Evolutionary conservation across 1,140 invertebrate species (phyloP), one percentile per base, ranked within the genome.

Genomic region (Pemphigus obesinymphae): DNA sequence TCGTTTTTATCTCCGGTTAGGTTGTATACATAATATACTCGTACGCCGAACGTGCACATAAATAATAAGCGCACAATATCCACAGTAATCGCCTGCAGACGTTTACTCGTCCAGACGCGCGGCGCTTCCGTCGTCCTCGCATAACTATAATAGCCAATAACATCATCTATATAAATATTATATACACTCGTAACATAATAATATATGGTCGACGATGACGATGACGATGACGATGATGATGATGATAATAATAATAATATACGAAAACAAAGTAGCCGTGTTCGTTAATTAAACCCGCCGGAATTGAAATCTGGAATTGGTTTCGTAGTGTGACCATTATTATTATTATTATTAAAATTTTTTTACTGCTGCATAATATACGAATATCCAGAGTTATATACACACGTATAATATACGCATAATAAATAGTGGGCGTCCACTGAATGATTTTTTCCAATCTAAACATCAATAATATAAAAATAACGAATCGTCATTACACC

Each of bases 231-330:
- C 8, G 8, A 11, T 11, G 34, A 37, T 37, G 4, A 66, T 37
- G 15, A 37, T 37, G 15, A 40, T 43, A 43, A 68, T 40, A 15
- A 17, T 48, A 29, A 29, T 72, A 26, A 29, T 31, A 72, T 26
- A 29, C 43, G 15, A 45, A 29, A 8, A 72, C 6, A 72, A 37
- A 31, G 68, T 34, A 70, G 66, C 37, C 66, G 66, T 26, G 68
- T 73, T 50, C 8, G 70, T 73, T 48, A 73, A 73, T 73, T 73
- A 73, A 48, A 73, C 70, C 26, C 43, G 70, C 13, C 70, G 70
- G 70, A 50, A 73, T 50, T 34, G 45, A 73, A 73, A 50, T 73
- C 70, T 50, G 29, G 70, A 73, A 73, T 73, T 73, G 70, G 70
- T n/a, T 73, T 73, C 45, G 70, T 72, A 23, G 45, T 15, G 68